A percentile compares a stretch with the other conserved stretches of the same genome.
Conservation (phyloP, 2,888 invertebrate species). For the Tipula confusa region DNA sequence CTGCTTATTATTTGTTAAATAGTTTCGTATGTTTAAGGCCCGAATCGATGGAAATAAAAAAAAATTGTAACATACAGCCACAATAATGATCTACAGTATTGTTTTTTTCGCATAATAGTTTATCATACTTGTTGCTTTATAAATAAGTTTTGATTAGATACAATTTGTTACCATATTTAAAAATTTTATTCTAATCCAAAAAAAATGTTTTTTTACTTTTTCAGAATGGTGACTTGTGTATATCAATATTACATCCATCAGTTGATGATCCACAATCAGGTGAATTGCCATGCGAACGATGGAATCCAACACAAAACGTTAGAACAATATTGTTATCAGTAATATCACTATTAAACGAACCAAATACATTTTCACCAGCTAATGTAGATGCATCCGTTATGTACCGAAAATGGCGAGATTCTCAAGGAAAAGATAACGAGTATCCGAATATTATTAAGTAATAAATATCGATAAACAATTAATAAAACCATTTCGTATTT, state of each 20-base stretch:
- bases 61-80: too few relatives aligned
- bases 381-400: conserved; percentile 99
- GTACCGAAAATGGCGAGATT: conserved; percentile 98
- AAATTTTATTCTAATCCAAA: too few relatives aligned
- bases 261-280: conserved; percentile 99
- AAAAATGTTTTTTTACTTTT: conserved; percentile 42
- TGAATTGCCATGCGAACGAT: conserved; percentile 97
- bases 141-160: too few relatives aligned
- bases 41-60: too few relatives aligned
- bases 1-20: too few relatives aligned
- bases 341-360: conserved; percentile 97
- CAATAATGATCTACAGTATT: too few relatives aligned
- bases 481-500: neutral
- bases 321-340: conserved; percentile 97
- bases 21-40: too few relatives aligned
- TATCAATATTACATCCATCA: conserved; percentile 98
- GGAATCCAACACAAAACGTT: conserved; percentile 99
- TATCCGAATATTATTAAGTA: conserved; percentile 98
- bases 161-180: too few relatives aligned
- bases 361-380: conserved; percentile 98
- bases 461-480: conserved; percentile 34
- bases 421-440: conserved; percentile 96
- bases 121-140: too few relatives aligned
- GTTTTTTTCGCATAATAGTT: too few relatives aligned
- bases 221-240: conserved; percentile 98